Evolutionary conservation across 2,113 vertebrate species (phyloP).

Genomic region (Talpa occidentalis): DNA sequence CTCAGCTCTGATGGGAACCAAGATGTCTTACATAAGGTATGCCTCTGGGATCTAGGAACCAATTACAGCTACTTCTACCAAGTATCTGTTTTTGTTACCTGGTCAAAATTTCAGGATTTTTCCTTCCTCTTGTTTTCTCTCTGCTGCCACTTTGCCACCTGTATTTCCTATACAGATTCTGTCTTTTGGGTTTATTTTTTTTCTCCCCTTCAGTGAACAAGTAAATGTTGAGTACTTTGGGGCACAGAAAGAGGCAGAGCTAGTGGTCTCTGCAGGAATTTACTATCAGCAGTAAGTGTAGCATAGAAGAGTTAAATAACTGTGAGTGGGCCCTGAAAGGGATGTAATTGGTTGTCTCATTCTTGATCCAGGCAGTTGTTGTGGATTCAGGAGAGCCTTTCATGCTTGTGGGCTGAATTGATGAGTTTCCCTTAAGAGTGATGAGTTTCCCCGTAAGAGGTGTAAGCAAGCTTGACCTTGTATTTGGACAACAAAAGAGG

Average conservation of each 20-base stretch:
- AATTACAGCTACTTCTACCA: background rate
- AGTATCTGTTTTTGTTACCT: slow-evolving; percentile 50
- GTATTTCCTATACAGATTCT: slow-evolving; percentile 20
- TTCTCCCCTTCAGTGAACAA: background rate
- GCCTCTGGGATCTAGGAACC: background rate
- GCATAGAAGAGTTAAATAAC: background rate
- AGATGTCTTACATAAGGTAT: background rate
- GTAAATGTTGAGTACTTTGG: slow-evolving; percentile 21
- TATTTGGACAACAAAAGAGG: slow-evolving; percentile 48
- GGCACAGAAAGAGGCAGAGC: background rate
- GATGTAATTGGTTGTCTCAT: background rate
- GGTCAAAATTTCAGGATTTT: slow-evolving; percentile 43
- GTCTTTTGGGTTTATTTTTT: background rate
- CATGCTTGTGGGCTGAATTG: background rate
- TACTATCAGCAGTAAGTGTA: background rate
- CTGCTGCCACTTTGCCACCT: slow-evolving; percentile 23
- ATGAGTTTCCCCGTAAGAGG: background rate
- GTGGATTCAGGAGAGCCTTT: background rate
- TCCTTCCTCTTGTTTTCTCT: slow-evolving; percentile 26
- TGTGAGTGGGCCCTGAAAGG: background rate
- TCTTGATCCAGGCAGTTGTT: background rate
- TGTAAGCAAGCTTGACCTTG: slow-evolving; percentile 2
- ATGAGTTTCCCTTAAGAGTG: slow-evolving; percentile 14
- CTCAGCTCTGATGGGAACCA: slow-evolving; percentile 32
- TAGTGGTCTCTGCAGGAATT: background rate